Evolutionary conservation across 1,140 invertebrate genomes (phyloP).

Genomic region (Ostrea denselamellosa): DNA sequence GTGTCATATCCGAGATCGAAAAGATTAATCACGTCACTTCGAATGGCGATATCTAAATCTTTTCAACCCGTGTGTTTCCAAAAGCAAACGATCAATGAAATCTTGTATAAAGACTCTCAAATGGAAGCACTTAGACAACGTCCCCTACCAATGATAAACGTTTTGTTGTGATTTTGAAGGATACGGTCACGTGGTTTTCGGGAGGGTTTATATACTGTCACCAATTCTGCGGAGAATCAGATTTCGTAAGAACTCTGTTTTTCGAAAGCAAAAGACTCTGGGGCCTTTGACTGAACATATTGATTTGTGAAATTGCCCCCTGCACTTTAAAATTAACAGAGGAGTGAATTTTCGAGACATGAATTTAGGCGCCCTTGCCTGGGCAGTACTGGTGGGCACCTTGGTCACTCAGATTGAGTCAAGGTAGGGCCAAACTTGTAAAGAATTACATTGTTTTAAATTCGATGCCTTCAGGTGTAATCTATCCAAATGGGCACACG

Average conservation of each 20-base stretch:
- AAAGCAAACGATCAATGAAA: conserved; percentile 24
- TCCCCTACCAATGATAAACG: neutral
- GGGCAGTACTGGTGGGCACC: neutral
- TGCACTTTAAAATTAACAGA: neutral
- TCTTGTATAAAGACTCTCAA: neutral
- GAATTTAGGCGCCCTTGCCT: conserved; percentile 30
- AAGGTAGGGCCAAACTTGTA: neutral
- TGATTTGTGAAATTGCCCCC: neutral
- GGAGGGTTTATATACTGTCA: neutral
- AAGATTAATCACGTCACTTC: neutral
- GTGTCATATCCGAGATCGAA: conserved; percentile 1
- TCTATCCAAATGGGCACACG: too few relatives aligned
- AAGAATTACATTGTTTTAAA: neutral
- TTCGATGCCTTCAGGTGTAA: too few relatives aligned
- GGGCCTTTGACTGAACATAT: neutral
- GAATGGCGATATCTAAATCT: conserved; percentile 22
- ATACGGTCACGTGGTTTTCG: neutral
- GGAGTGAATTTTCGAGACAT: conserved; percentile 14
- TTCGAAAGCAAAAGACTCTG: neutral
- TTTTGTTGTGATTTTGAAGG: conserved; percentile 24
- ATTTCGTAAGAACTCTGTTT: conserved; percentile 37
- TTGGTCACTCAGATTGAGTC: neutral
- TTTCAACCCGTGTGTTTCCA: conserved; percentile 22
- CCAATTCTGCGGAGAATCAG: neutral
- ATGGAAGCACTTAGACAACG: neutral